Conservation (phyloP, 2,113 vertebrate genomes). For the Paraplagusia blochii region DNA sequence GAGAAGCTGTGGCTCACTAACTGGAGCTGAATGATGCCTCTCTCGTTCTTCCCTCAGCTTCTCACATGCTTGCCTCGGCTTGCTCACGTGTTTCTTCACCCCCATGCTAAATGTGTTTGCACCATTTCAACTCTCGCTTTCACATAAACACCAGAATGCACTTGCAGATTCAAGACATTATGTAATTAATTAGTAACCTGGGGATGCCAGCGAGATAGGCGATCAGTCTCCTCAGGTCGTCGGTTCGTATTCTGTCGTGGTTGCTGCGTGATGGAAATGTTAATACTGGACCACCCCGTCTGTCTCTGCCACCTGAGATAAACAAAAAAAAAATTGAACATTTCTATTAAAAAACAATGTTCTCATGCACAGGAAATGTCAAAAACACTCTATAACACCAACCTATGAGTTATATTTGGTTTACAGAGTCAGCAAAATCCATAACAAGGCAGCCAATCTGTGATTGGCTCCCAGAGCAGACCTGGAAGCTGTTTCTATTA, state of each 20-base stretch:
- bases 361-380: background rate
- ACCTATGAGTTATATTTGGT: background rate
- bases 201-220: conserved; percentile 95
- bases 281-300: conserved; percentile 93
- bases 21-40: conserved; percentile 40
- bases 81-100: conserved; percentile 37
- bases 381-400: background rate
- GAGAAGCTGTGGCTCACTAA: conserved; percentile 27
- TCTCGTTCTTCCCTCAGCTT: conserved; percentile 18
- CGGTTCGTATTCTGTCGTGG: conserved; percentile 98
- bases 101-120: conserved; percentile 12
- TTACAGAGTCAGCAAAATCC: conserved; percentile 10
- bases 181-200: conserved; percentile 74
- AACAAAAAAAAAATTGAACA: too few species aligned
- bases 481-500: conserved; percentile 11
- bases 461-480: background rate
- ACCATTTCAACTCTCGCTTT: background rate
- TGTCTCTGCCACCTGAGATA: conserved; percentile 92
- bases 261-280: conserved; percentile 98
- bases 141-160: background rate
- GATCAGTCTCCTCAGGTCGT: conserved; percentile 93
- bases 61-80: conserved; percentile 44
- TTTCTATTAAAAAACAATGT: background rate
- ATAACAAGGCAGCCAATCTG: conserved; percentile 10
- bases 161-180: background rate